Evolutionary conservation across 2,797 vertebrate species (phyloP).

Genomic region (Phylloscopus collybita): DNA sequence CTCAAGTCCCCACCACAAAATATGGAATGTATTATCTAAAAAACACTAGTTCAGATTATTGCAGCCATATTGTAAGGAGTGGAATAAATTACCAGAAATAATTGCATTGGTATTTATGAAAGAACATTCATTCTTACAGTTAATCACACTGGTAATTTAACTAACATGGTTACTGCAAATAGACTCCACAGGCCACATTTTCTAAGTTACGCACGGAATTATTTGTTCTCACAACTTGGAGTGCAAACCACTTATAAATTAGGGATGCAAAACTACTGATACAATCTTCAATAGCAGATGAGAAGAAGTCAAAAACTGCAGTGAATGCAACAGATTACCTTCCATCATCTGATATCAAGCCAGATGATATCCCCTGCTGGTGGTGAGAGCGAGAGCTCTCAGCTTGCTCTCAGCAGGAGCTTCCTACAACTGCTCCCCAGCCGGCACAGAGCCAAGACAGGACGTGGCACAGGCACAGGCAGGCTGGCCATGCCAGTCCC

Average conservation of each 20-base stretch:
- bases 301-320: neutral
- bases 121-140: conserved; percentile 49
- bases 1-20: conserved; percentile 4
- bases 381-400: neutral
- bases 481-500: neutral
- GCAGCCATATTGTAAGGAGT: neutral
- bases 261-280: neutral
- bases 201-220: neutral
- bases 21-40: conserved; percentile 23
- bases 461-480: neutral
- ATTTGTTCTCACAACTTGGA: conserved; percentile 12
- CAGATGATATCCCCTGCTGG: neutral
- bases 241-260: conserved; percentile 13
- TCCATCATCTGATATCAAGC: neutral
- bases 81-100: conserved; percentile 53
- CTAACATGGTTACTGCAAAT: conserved; percentile 57
- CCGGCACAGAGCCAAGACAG: neutral
- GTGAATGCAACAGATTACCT: neutral
- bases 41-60: conserved; percentile 2
- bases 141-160: conserved; percentile 59
- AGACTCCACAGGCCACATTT: conserved; percentile 1
- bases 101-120: conserved; percentile 61
- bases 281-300: neutral
- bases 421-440: neutral
- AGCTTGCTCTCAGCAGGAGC: neutral